These are phyloP conservation scores for Carposina sasakii DNA, from an alignment of 1,140 invertebrate genomes.

Conservation along the genomic window DNA sequence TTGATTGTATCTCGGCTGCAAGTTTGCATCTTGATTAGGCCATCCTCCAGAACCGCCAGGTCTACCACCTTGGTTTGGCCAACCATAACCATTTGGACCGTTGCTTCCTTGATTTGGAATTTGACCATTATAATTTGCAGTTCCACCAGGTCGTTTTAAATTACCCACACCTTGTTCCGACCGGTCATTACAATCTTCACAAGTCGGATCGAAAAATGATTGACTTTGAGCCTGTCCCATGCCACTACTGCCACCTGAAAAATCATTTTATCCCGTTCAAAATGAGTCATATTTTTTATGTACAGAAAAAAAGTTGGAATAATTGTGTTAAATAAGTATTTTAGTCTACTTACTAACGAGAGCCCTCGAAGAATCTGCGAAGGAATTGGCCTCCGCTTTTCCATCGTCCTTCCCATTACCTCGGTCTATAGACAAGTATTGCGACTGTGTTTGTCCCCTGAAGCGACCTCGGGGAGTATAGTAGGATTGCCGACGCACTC, in stretches of 20 bases:
- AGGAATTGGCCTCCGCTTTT: constrained; percentile 84
- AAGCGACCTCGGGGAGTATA: constrained; percentile 46
- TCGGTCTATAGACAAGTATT: constrained; percentile 80
- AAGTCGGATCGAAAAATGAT: constrained; percentile 72
- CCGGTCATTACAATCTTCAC: constrained; percentile 59
- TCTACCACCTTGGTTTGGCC: not conserved
- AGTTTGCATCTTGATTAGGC: not conserved
- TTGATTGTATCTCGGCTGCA: no score
- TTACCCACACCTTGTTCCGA: constrained; percentile 28
- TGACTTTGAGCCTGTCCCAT: constrained; percentile 89
- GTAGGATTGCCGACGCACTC: constrained; percentile 34
- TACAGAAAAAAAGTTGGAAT: no score
- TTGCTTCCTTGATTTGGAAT: not conserved
- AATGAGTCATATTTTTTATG: no score
- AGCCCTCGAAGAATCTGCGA: constrained; percentile 79
- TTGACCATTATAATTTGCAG: not conserved
- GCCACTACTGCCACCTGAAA: constrained; percentile 79
- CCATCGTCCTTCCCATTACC: constrained; percentile 75
- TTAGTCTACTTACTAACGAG: constrained; percentile 85
- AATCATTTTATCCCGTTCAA: not conserved
- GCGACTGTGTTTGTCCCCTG: constrained; percentile 86
- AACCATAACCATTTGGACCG: constrained; percentile 2
- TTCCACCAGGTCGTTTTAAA: constrained; percentile 24
- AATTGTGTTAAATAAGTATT: no score
- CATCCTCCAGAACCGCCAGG: not conserved